Evolutionary conservation across 2,888 invertebrate species (phyloP).

Genomic region (Lithophane semibrunnea): DNA sequence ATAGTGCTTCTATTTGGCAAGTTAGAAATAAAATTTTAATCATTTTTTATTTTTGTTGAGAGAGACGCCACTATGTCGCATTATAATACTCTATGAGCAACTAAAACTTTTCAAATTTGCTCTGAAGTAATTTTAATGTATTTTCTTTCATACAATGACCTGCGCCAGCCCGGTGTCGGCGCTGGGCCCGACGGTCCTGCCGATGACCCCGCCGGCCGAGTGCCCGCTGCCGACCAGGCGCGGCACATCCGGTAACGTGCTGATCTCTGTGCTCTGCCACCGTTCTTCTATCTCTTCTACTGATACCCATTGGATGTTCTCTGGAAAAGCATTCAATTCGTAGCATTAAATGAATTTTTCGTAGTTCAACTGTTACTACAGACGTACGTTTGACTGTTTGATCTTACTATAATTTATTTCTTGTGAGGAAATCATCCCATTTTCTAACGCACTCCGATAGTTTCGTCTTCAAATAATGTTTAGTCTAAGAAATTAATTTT

Average conservation of each 20-base stretch:
- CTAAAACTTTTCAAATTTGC: not conserved
- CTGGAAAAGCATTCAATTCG: constrained; percentile 77
- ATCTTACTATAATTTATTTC: not conserved
- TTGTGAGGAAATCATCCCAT: not conserved
- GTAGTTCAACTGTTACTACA: not conserved
- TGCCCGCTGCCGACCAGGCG: constrained; percentile 98
- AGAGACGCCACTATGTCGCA: not conserved
- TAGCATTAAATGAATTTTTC: not conserved
- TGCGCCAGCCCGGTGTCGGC: constrained; percentile 85
- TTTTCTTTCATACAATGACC: constrained; percentile 68
- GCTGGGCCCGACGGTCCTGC: constrained; percentile 96
- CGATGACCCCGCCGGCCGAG: constrained; percentile 99
- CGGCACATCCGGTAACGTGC: constrained; percentile 95
- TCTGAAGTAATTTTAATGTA: not conserved
- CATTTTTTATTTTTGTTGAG: not conserved
- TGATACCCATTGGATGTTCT: constrained; percentile 99
- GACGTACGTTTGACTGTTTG: not conserved
- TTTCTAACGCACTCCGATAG: not conserved
- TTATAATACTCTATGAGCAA: not conserved
- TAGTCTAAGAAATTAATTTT: not conserved
- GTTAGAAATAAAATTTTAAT: not conserved
- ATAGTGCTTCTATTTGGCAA: not conserved
- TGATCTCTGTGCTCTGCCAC: constrained; percentile 93
- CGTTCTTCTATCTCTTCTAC: constrained; percentile 97
- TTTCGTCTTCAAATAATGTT: not conserved